phyloP scores from a whole-genome alignment of 1,140 invertebrate genomes.

The Pachyrhynchus sulphureomaculatus region DNA sequence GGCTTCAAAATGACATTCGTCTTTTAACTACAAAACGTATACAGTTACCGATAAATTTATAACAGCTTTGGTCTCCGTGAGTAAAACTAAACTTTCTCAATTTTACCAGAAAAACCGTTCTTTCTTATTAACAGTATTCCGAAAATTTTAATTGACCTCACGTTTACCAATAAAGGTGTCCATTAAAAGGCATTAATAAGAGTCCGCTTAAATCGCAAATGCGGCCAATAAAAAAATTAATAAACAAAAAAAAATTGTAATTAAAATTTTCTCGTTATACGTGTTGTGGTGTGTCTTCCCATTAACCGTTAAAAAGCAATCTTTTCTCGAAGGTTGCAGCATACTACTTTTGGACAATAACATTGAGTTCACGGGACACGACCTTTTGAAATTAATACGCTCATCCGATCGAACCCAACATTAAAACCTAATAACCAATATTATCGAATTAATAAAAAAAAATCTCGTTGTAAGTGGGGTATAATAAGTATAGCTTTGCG shows the following conservation, averaged over 20 bases:
- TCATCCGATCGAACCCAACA: slow-evolving; percentile 25
- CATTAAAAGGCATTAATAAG: slow-evolving; percentile 1
- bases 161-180: not conserved
- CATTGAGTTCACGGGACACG: slow-evolving; percentile 31
- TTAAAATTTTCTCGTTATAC: slow-evolving; percentile 30
- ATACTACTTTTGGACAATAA: slow-evolving; percentile 32
- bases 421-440: slow-evolving; percentile 44
- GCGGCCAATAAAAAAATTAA: slow-evolving; percentile 2
- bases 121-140: not conserved
- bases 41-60: no score
- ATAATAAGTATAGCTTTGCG: slow-evolving; percentile 44
- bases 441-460: slow-evolving; percentile 45
- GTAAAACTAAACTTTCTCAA: no score
- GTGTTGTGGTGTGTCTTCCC: slow-evolving; percentile 19
- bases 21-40: no score
- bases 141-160: not conserved
- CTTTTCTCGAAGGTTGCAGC: slow-evolving; percentile 22
- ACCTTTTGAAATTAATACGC: slow-evolving; percentile 32
- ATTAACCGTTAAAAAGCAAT: slow-evolving; percentile 32
- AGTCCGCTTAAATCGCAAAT: not conserved
- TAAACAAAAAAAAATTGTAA: slow-evolving; percentile 22
- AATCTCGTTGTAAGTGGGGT: slow-evolving; percentile 41
- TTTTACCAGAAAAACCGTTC: no score
- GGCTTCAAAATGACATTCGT: no score
- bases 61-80: no score